Conservation (phyloP, 2,797 vertebrate species). For the Tenualosa thibaudeaui region DNA sequence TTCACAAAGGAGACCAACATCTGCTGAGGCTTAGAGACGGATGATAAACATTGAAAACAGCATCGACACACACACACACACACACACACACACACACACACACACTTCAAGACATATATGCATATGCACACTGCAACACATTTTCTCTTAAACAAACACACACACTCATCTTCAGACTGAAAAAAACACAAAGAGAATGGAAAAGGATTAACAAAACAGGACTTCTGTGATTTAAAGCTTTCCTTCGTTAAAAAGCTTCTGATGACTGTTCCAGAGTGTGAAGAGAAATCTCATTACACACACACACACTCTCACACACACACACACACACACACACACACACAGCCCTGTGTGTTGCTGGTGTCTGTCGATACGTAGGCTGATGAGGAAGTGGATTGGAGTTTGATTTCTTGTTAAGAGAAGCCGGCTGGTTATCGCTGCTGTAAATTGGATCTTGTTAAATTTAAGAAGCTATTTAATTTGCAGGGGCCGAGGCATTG, state of each 20-base stretch:
- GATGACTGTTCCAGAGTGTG: background rate
- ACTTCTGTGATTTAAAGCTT: conserved; percentile 14
- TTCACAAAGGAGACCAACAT: conserved; percentile 14
- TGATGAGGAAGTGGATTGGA: conserved; percentile 21
- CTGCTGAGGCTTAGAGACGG: conserved; percentile 15
- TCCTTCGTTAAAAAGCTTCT: conserved; percentile 13
- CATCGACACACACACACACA: background rate
- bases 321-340: conserved; percentile 17
- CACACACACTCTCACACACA: conserved; percentile 8
- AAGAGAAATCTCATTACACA: conserved; percentile 19
- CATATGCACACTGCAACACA: background rate
- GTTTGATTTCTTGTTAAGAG: conserved; percentile 22
- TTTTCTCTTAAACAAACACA: background rate
- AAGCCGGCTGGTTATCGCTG: conserved; percentile 8
- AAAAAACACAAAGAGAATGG: background rate
- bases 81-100: background rate
- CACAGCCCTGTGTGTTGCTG: background rate
- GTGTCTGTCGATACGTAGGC: background rate
- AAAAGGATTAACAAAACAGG: conserved; percentile 15
- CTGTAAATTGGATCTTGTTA: conserved; percentile 20
- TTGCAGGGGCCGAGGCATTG: conserved; percentile 3
- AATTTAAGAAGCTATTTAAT: conserved; percentile 21
- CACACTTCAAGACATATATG: background rate
- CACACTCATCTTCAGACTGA: background rate
- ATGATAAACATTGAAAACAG: background rate